Conservation (phyloP, 2,113 vertebrate species). For the Dasyornis broadbenti region DNA sequence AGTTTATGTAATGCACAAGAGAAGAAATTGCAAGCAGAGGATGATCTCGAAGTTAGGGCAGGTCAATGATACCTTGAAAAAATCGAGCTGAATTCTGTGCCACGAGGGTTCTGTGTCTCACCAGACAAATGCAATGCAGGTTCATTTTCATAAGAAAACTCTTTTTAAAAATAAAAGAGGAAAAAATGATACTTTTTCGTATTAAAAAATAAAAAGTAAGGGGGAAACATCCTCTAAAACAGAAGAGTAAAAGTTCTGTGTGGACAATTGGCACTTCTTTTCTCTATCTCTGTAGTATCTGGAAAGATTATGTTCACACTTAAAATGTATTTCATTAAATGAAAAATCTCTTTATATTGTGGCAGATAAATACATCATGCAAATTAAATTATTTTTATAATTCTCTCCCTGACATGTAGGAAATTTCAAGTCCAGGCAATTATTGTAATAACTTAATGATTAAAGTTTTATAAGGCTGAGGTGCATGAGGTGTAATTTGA, state of each 20-base stretch:
- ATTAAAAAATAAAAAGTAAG: not conserved
- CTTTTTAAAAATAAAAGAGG: not conserved
- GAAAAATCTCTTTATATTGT: not conserved
- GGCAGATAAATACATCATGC: not conserved
- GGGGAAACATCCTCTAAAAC: not conserved
- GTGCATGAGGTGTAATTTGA: conserved; percentile 23
- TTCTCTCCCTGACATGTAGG: not conserved
- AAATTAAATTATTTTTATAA: conserved; percentile 9
- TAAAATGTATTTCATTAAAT: not conserved
- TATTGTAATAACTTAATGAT: conserved; percentile 14
- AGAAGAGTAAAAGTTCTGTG: not conserved
- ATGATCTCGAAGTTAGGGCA: not conserved
- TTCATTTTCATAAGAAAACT: not conserved
- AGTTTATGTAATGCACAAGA: not conserved
- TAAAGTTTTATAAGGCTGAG: conserved; percentile 26
- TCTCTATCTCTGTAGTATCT: not conserved
- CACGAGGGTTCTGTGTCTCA: not conserved
- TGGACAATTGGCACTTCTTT: not conserved
- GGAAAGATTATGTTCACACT: not conserved
- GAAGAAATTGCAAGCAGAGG: not conserved
- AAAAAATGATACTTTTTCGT: not conserved
- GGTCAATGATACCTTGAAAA: not conserved
- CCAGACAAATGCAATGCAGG: not conserved
- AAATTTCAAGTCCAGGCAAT: not conserved
- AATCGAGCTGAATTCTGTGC: not conserved